These are phyloP conservation scores for Etheostoma cragini DNA, from an alignment of 2,113 vertebrate genomes.

Conservation along the genomic window DNA sequence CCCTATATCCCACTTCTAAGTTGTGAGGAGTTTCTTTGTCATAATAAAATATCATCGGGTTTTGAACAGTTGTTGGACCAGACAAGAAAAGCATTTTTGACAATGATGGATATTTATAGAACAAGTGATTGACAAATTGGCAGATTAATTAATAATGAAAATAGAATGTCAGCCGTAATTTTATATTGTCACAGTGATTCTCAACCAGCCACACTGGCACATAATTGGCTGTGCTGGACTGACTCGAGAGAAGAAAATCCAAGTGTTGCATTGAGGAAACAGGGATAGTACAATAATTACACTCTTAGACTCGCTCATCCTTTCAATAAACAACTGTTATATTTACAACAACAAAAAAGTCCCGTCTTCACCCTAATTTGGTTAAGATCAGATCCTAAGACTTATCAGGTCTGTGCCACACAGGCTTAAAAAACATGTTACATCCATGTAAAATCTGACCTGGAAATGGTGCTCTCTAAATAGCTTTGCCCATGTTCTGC, in stretches of 20 bases:
- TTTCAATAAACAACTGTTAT: conserved; percentile 72
- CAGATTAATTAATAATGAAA: not conserved
- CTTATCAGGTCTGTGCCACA: conserved; percentile 42
- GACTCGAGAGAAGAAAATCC: not conserved
- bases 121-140: not conserved
- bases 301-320: conserved; percentile 31
- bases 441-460: conserved; percentile 53
- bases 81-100: not conserved
- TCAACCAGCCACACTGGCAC: not conserved
- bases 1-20: not conserved
- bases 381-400: conserved; percentile 35
- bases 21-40: not conserved
- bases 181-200: not conserved
- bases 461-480: conserved; percentile 54
- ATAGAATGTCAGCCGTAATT: not conserved
- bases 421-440: conserved; percentile 51
- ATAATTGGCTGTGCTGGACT: not conserved
- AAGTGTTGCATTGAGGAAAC: conserved; percentile 10
- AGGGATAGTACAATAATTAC: conserved; percentile 15
- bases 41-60: not conserved
- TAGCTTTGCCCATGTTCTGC: conserved; percentile 40
- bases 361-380: conserved; percentile 34
- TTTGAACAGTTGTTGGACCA: not conserved
- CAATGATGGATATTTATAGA: conserved; percentile 3
- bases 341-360: conserved; percentile 71